Evolutionary conservation across 2,797 vertebrate species (phyloP), one percentile per base, ranked within the genome.

Genomic region (Picus viridis): DNA sequence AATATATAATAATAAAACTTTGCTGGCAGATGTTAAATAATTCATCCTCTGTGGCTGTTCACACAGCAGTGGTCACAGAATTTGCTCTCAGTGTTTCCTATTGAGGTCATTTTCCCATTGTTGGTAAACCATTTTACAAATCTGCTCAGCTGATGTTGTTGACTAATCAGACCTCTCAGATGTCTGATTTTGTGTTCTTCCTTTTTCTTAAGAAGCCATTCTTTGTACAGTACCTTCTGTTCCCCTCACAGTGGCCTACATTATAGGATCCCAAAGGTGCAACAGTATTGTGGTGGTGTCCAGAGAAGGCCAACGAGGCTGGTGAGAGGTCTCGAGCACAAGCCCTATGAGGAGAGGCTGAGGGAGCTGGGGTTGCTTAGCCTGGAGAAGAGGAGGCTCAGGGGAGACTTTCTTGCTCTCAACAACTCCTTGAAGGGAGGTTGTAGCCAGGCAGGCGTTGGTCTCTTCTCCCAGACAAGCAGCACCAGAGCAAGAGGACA

Each of bases 21-120:
- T 85, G 3, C 56, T 86, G 75, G 11, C 18, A 83, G 26, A 47
- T 78, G 47, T 10, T 72, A 70, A 78, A 41, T 64, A 20, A 27
- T 74, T 83, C 34, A 47, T 64, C 32, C 2, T 64, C 27, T 58
- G 13, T 85, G 34, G 18, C 23, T 74, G 56, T 73, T 71, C 58
- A 45, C 16, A 30, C 17, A 59, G 5, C 4, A 63, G 7, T 0
- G 0, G 11, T 32, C 65, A 53, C 13, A 69, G 12, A 86, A 72
- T 83, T 88, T 62, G 6, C n/a, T 83, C 20, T 36, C 6, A n/a
- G 0, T 61, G 68, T 80, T 43, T 47, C 27, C 58, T 71, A 2
- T 73, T 0, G 0, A 76, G 7, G 13, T 57, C 0, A 23, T 70
- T 90, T 84, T 56, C 30, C 53, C 5, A 19, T 51, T 83, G 12